A percentile compares a stretch with the other conserved stretches of the same genome.
Evolutionary conservation across 2,797 vertebrate genomes (phyloP).

Genomic region (Monodelphis domestica): DNA sequence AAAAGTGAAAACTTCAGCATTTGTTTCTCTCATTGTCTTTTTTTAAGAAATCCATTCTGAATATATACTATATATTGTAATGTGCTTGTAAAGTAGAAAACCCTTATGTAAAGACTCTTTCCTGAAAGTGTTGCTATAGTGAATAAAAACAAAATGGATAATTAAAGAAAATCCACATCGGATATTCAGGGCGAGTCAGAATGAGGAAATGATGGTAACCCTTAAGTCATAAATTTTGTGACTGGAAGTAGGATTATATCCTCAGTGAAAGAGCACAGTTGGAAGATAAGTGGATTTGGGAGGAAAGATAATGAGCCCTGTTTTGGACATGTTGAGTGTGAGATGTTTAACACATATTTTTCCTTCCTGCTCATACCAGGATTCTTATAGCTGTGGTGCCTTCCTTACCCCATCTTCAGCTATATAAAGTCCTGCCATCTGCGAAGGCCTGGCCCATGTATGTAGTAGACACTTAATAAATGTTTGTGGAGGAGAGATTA

Average conservation of each 20-base stretch:
- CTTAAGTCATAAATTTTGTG: background rate
- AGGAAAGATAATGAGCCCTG: background rate
- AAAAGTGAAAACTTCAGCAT: constrained; percentile 78
- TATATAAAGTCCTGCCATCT: background rate
- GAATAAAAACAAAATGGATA: constrained; percentile 86
- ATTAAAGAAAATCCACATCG: too few species aligned
- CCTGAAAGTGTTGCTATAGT: constrained; percentile 85
- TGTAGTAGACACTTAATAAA: background rate
- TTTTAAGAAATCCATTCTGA: constrained; percentile 74
- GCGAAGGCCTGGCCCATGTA: background rate
- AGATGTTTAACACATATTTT: background rate
- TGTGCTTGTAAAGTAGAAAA: constrained; percentile 86
- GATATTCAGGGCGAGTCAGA: background rate
- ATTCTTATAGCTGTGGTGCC: background rate
- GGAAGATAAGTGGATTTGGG: background rate
- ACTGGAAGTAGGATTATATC: background rate
- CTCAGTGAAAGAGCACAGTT: background rate
- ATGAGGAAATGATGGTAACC: too few species aligned
- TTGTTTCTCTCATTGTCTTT: constrained; percentile 71
- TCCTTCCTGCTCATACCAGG: background rate
- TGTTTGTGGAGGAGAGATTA: background rate
- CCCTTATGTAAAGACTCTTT: constrained; percentile 85
- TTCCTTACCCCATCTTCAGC: background rate
- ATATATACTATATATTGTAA: constrained; percentile 87
- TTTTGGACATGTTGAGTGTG: background rate